phyloP scores from a whole-genome alignment of 2,113 vertebrate species.

The Oncorhynchus keta region DNA sequence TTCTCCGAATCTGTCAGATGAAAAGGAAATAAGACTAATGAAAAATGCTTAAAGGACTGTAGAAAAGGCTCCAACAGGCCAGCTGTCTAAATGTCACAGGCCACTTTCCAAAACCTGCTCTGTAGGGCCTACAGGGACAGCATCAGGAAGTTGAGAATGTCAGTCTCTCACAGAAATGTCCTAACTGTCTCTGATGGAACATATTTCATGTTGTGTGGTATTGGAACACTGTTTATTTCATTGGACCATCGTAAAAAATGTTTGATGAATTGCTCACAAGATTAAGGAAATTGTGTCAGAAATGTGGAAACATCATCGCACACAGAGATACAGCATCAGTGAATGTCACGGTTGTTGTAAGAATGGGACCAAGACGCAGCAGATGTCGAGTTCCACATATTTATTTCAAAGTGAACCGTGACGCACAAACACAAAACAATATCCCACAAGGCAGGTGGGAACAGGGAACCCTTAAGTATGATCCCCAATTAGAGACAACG shows the following conservation, averaged over 20 bases:
- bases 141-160: conserved; percentile 62
- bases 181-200: conserved; percentile 20
- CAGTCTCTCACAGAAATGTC: conserved; percentile 23
- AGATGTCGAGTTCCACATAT: too few species aligned
- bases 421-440: too few species aligned
- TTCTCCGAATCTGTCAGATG: conserved; percentile 22
- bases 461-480: too few species aligned
- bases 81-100: conserved; percentile 75
- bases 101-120: conserved; percentile 56
- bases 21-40: conserved; percentile 30
- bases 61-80: conserved; percentile 57
- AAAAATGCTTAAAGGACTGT: conserved; percentile 53
- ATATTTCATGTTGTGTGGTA: conserved; percentile 5
- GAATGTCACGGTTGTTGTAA: not conserved
- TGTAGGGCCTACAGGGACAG: conserved; percentile 52
- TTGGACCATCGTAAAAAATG: not conserved
- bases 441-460: too few species aligned
- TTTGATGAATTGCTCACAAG: too few species aligned
- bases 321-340: too few species aligned
- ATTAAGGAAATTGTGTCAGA: not conserved
- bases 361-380: too few species aligned
- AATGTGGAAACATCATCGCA: not conserved
- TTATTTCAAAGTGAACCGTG: too few species aligned
- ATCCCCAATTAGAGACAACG: too few species aligned
- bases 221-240: conserved; percentile 1